A percentile compares a stretch with the other conserved stretches of the same genome.
These are phyloP conservation scores for Allygus modestus DNA, from an alignment of 2,888 invertebrate genomes.

Conservation along the genomic window DNA sequence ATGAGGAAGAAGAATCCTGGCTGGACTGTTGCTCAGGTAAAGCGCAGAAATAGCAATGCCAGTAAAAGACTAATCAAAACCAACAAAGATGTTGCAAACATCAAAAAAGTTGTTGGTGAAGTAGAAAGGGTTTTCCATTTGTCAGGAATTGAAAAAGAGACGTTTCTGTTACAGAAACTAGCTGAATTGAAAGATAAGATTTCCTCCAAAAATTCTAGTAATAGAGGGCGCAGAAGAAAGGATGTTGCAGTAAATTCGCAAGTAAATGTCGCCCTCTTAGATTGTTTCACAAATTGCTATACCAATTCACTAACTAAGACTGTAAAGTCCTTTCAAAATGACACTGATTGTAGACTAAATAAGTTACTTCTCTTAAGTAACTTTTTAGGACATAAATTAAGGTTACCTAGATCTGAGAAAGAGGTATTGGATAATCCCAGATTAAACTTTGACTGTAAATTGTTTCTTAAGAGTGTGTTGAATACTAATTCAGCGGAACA, in stretches of 20 bases:
- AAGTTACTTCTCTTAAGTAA: not conserved
- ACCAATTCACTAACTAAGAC: not conserved
- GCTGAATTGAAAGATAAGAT: conserved; percentile 21
- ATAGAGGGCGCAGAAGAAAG: conserved; percentile 1
- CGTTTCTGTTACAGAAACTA: conserved; percentile 17
- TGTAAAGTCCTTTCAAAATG: not conserved
- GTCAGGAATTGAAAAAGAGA: conserved; percentile 34
- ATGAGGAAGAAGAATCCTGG: conserved; percentile 53
- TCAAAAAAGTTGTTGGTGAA: not conserved
- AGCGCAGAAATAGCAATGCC: not conserved
- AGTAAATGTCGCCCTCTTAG: not conserved
- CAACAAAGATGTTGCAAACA: not conserved
- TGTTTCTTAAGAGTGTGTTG: not conserved
- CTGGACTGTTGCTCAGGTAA: conserved; percentile 27
- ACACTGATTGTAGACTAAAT: not conserved
- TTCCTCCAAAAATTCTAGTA: not conserved
- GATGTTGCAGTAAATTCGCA: not conserved
- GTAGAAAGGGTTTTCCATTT: conserved; percentile 7
- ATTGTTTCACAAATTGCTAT: not conserved
- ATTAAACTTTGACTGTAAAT: not conserved
- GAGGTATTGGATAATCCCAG: conserved; percentile 14
- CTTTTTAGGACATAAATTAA: not conserved
- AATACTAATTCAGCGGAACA: not conserved
- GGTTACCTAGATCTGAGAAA: not conserved
- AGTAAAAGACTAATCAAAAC: not conserved